Conservation (phyloP, 1,140 invertebrate species). For the Helicoverpa zea region DNA sequence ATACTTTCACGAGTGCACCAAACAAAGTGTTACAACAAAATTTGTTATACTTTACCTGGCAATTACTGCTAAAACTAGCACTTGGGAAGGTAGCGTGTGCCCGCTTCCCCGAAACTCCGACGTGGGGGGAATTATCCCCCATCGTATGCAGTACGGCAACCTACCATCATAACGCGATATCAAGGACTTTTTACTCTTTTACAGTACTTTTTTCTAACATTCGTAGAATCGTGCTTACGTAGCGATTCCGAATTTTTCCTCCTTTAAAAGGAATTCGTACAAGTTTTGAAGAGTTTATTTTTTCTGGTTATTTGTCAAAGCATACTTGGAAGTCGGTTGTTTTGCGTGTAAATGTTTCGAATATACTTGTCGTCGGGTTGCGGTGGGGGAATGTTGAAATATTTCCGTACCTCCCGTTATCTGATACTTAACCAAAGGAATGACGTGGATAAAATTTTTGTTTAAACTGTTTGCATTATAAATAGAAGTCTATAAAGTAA, state of each 20-base stretch:
- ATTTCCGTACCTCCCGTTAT: constrained; percentile 1
- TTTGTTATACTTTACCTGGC: constrained; percentile 41
- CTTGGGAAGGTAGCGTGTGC: constrained; percentile 23
- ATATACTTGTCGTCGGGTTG: constrained; percentile 13
- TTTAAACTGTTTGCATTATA: neutral
- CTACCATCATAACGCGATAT: neutral
- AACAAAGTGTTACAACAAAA: constrained; percentile 31
- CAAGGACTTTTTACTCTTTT: neutral
- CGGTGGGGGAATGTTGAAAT: constrained; percentile 10
- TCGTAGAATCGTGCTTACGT: neutral
- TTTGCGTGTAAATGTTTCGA: constrained; percentile 32
- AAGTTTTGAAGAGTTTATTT: constrained; percentile 25
- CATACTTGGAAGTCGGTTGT: constrained; percentile 39
- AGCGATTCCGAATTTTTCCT: neutral
- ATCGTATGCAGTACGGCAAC: constrained; percentile 28
- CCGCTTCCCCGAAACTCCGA: constrained; percentile 29
- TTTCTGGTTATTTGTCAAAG: constrained; percentile 38
- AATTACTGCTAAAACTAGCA: constrained; percentile 44
- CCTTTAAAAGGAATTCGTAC: constrained; percentile 23
- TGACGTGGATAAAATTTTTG: neutral
- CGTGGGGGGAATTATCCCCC: constrained; percentile 8
- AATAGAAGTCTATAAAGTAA: neutral
- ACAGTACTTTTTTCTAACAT: constrained; percentile 9
- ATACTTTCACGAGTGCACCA: constrained; percentile 15
- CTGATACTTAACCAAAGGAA: constrained; percentile 9